Evolutionary conservation across 2,888 invertebrate species (phyloP).

Genomic region (Halictus ligatus): DNA sequence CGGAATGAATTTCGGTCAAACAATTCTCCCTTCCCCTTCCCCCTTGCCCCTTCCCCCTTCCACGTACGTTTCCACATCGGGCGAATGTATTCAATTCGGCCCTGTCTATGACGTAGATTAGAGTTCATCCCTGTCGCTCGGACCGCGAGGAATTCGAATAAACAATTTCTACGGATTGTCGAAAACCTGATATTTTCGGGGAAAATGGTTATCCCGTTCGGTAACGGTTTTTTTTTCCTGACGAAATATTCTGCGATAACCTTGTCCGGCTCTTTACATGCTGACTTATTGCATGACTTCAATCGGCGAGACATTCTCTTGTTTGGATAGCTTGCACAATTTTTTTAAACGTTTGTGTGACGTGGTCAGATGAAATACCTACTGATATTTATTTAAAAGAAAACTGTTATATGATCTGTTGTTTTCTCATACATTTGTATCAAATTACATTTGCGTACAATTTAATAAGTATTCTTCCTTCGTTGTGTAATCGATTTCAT

Average conservation of each 20-base stretch:
- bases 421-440: not conserved
- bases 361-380: too few relatives aligned
- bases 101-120: slow-evolving; percentile 40
- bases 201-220: not conserved
- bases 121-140: slow-evolving; percentile 20
- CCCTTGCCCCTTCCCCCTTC: too few relatives aligned
- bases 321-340: not conserved
- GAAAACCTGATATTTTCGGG: slow-evolving; percentile 17
- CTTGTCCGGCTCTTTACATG: not conserved
- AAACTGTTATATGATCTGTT: not conserved
- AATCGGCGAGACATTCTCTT: not conserved
- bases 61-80: slow-evolving; percentile 23
- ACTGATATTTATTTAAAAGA: not conserved
- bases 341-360: too few relatives aligned
- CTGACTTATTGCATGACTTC: too few relatives aligned
- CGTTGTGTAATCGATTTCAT: not conserved
- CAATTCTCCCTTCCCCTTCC: slow-evolving; percentile 6
- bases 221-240: not conserved
- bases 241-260: not conserved
- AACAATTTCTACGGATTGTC: slow-evolving; percentile 16
- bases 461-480: not conserved
- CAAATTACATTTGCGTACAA: not conserved
- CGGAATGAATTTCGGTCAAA: slow-evolving; percentile 36
- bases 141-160: slow-evolving; percentile 29
- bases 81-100: slow-evolving; percentile 27